Evolutionary conservation across 2,797 vertebrate genomes (phyloP).

Genomic region (Sebastes baramenuke): DNA sequence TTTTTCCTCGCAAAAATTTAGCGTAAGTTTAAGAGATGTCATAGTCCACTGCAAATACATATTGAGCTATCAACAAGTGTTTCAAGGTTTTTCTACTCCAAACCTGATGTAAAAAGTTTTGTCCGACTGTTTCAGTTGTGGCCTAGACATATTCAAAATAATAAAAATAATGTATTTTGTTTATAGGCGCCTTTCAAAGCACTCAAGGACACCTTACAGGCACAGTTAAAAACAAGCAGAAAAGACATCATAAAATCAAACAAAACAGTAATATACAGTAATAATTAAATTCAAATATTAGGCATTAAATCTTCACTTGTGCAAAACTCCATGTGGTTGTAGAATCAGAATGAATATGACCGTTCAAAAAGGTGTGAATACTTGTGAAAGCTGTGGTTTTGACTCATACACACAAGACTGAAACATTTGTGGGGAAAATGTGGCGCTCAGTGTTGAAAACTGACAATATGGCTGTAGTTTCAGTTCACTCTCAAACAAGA

Average conservation of each 20-base stretch:
- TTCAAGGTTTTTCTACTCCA: neutral
- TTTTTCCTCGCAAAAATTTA: no score
- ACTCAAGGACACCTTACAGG: neutral
- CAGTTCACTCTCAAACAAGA: conserved; percentile 43
- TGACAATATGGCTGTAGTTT: conserved; percentile 69
- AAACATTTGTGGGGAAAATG: conserved; percentile 69
- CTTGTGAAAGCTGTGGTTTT: conserved; percentile 68
- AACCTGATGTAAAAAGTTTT: neutral
- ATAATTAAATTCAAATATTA: neutral
- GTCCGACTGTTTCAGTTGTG: conserved; percentile 33
- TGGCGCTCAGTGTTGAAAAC: conserved; percentile 58
- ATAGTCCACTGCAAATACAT: neutral
- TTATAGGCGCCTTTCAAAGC: neutral
- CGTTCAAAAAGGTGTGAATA: neutral
- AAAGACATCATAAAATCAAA: neutral
- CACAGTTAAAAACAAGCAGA: neutral
- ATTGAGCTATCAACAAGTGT: neutral
- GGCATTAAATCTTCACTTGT: neutral
- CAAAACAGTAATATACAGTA: neutral
- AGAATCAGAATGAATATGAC: neutral
- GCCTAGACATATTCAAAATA: conserved; percentile 17
- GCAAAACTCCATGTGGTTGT: neutral
- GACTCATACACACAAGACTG: conserved; percentile 64
- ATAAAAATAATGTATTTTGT: neutral
- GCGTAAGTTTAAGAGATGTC: neutral